phyloP scores from a whole-genome alignment of 2,888 invertebrate genomes.

The Drosophila meridionalis region DNA sequence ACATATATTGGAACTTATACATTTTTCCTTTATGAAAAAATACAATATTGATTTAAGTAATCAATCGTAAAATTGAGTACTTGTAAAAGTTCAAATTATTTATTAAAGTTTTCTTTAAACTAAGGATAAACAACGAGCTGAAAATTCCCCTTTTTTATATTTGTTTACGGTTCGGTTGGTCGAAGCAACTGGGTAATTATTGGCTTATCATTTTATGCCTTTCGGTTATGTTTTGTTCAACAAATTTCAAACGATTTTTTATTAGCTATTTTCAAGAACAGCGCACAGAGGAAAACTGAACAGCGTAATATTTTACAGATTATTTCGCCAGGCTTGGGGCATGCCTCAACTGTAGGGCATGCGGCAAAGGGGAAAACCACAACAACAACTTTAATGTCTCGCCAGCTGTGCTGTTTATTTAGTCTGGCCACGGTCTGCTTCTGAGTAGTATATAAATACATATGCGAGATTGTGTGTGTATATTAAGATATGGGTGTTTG shows the following conservation, averaged over 20 bases:
- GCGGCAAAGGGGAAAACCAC: constrained; percentile 3
- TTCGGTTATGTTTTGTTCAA: constrained; percentile 67
- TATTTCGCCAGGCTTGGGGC: constrained; percentile 33
- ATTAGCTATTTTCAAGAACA: constrained; percentile 49
- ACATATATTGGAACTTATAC: too few relatives aligned
- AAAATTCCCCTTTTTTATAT: constrained; percentile 20
- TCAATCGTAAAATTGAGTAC: too few relatives aligned
- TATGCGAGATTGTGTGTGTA: background rate
- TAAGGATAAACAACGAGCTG: background rate
- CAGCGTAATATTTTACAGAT: constrained; percentile 37
- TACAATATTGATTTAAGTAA: too few relatives aligned
- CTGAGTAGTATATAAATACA: constrained; percentile 6
- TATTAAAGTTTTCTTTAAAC: background rate
- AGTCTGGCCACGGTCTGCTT: constrained; percentile 61
- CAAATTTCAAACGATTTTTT: constrained; percentile 76
- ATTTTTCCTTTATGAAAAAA: too few relatives aligned
- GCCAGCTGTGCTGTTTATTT: constrained; percentile 73
- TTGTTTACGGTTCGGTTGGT: constrained; percentile 56
- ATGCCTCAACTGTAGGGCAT: constrained; percentile 9
- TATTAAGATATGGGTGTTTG: background rate
- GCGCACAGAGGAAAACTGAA: constrained; percentile 38
- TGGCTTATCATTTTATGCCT: constrained; percentile 55
- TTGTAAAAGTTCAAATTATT: too few relatives aligned
- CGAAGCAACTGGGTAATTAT: constrained; percentile 67
- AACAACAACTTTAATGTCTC: constrained; percentile 37